Conservation (phyloP, 53 echinoderm and acorn worm genomes). For the Echinarachnius parma region DNA sequence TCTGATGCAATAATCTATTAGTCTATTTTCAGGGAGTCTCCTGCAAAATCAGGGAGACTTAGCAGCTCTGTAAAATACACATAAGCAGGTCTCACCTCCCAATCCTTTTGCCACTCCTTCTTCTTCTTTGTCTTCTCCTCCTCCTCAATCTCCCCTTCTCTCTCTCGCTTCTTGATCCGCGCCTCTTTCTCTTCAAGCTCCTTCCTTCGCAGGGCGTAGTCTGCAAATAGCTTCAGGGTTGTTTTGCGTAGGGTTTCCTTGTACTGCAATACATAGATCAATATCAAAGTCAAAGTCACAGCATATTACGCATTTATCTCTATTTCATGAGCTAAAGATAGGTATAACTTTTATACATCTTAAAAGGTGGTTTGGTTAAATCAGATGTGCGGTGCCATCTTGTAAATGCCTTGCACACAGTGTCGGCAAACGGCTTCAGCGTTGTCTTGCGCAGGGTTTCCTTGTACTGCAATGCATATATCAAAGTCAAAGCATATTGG, state of each 20-base stretch:
- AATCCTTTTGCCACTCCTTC: conserved; percentile 97
- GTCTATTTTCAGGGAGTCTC: too few relatives aligned
- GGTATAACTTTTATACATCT: too few relatives aligned
- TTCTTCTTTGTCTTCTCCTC: conserved; percentile 92
- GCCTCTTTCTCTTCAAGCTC: conserved; percentile 85
- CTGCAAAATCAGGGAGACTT: background rate
- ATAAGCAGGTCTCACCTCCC: conserved; percentile 70
- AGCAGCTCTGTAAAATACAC: background rate
- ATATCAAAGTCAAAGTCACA: background rate
- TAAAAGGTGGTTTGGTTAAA: too few relatives aligned
- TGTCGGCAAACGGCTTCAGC: conserved; percentile 91
- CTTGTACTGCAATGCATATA: conserved; percentile 56
- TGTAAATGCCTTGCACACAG: too few relatives aligned
- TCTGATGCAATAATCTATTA: too few relatives aligned
- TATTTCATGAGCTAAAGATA: background rate
- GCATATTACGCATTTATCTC: background rate
- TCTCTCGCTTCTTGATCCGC: conserved; percentile 81
- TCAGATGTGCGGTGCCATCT: too few relatives aligned
- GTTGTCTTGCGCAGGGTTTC: conserved; percentile 83
- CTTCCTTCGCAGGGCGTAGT: conserved; percentile 76
- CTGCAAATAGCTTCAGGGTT: conserved; percentile 93
- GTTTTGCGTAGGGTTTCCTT: conserved; percentile 82
- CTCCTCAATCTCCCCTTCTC: conserved; percentile 81
- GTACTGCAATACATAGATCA: conserved; percentile 42
- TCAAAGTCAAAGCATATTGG: background rate